Base-by-base conservation (phyloP, 2,888 invertebrate species). In the Geophilus truncorum region DNA sequence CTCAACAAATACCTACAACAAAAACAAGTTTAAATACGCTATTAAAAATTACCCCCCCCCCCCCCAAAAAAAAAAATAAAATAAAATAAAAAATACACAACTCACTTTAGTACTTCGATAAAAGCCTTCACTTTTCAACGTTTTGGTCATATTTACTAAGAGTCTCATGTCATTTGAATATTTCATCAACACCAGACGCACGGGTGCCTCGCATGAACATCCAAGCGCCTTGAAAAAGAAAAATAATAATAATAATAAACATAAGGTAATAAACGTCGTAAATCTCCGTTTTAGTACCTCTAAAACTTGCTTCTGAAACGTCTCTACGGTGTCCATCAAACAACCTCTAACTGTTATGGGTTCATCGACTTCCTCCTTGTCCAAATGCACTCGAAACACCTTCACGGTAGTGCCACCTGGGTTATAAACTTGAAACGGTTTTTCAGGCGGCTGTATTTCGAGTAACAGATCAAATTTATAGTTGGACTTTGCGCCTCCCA, bases 351-450 rank as follows among this genome's bases (percentile, higher is more conserved):
- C 88, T 84, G 88, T 88, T 83, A 89, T 88, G 30, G 92, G 91
- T 34, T 91, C 91, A 83, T 91, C 88, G 81, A 90, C 86, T 80
- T 91, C 90, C 85, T 90, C 91, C 30, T 88, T 89, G 77, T 89
- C 88, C 79, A 92, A 85, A 86, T 92, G 90, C 70, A 93, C 89
- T 79, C 89, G 87, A 85, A 89, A 92, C 3, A 92, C 90, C 86
- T 90, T 91, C 82, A 90, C 89, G 78, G 87, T 86, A 40, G 89
- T 86, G 83, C 92, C 92, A 84, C 91, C 92, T 30, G 90, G 89
- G 84, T 89, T 89, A 85, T 92, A 92, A 4, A 88, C 88, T 85
- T 91, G 89, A 85, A 93, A 93, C 82, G 89, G 87, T 83, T 89
- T 90, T 85, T 90, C 90, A 83, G 90, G 89, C 6, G 87, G 86